Conservation (phyloP, 2,797 vertebrate species). For the Allochrocebus solatus region DNA sequence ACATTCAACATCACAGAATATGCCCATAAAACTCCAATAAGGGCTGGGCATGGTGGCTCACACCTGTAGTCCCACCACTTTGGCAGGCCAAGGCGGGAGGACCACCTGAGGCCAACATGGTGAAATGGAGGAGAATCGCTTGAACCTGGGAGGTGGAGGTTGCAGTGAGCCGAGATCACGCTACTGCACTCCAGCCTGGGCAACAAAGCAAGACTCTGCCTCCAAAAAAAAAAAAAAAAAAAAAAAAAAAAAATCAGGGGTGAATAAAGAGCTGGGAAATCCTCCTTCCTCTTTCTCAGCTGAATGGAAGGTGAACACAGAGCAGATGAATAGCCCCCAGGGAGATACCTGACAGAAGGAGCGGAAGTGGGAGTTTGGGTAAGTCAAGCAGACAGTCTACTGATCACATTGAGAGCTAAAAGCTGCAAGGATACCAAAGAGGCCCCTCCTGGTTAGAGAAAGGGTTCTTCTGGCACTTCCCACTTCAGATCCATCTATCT, state of each 20-base stretch:
- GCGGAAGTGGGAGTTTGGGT: neutral
- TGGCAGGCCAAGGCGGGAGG: no score
- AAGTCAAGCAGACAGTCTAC: neutral
- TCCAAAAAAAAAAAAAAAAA: no score
- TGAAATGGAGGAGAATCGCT: no score
- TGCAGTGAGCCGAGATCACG: no score
- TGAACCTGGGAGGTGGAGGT: no score
- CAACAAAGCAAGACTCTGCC: no score
- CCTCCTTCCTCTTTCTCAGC: conserved; percentile 2
- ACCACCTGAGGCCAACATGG: no score
- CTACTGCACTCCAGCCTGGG: no score
- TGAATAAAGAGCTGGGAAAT: neutral
- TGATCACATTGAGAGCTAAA: neutral
- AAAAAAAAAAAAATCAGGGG: neutral
- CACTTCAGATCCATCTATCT: neutral
- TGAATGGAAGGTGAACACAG: neutral
- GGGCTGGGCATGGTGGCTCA: no score
- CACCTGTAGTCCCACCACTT: no score
- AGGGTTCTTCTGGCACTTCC: neutral
- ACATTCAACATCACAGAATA: no score
- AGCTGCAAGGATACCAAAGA: neutral
- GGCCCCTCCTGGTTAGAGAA: neutral
- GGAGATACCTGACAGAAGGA: neutral
- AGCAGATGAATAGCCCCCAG: neutral
- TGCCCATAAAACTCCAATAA: neutral